phyloP scores from a whole-genome alignment of 2,113 vertebrate genomes.

The Tetrax tetrax region DNA sequence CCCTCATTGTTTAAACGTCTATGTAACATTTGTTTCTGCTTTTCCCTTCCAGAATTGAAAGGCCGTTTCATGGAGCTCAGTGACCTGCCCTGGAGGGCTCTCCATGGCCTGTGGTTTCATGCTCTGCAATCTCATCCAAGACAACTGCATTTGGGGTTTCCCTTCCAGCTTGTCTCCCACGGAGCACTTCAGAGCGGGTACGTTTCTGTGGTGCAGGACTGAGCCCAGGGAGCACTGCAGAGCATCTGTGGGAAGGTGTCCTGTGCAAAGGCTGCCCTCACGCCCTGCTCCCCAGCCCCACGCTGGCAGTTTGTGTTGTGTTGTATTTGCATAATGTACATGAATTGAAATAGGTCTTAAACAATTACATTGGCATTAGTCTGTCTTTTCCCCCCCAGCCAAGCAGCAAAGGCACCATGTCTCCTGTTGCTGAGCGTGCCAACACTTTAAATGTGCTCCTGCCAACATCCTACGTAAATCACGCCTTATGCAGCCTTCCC shows the following conservation, averaged over 20 bases:
- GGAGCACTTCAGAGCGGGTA: fast-evolving
- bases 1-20: not conserved
- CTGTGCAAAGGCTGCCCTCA: not conserved
- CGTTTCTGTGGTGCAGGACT: not conserved
- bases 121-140: not conserved
- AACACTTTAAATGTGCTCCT: not conserved
- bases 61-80: not conserved
- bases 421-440: not conserved
- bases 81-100: not conserved
- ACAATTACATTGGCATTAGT: not conserved
- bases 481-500: not conserved
- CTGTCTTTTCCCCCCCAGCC: not conserved
- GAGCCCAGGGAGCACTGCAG: not conserved
- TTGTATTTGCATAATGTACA: not conserved
- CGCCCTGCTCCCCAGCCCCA: not conserved
- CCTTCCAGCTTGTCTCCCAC: not conserved
- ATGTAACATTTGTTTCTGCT: not conserved
- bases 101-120: not conserved
- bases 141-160: not conserved
- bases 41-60: not conserved
- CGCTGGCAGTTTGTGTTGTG: not conserved
- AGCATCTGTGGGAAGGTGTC: not conserved
- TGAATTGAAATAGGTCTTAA: slow-evolving; percentile 1
- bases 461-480: not conserved
- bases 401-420: not conserved